Percentiles rank a stretch among this genome's conserved stretches.
These are phyloP conservation scores for Ephydatia muelleri DNA, from an alignment of 37 sponge, comb jelly and placozoan species.

Conservation along the genomic window DNA sequence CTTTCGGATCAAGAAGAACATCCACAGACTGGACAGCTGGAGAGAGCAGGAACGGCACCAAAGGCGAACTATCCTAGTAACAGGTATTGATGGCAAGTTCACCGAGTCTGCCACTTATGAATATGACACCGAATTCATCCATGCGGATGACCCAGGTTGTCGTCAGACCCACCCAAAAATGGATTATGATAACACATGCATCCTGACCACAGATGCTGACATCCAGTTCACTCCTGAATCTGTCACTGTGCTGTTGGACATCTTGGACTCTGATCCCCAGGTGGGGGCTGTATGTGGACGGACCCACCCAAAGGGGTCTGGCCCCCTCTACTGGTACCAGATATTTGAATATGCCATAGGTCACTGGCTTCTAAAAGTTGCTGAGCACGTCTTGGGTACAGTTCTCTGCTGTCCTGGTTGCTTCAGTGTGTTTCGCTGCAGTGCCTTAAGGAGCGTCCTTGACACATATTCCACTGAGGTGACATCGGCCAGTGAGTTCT, in stretches of 20 bases:
- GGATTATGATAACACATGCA: conserved; percentile 71
- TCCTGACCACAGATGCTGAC: conserved; percentile 94
- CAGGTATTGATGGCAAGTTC: too few species aligned
- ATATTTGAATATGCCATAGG: conserved; percentile 87
- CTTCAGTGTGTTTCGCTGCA: conserved; percentile 83
- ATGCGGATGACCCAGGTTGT: too few species aligned
- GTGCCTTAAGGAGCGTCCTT: conserved; percentile 68
- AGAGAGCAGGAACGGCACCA: too few species aligned
- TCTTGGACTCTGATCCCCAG: conserved; percentile 57
- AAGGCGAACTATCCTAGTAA: too few species aligned
- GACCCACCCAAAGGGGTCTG: conserved; percentile 83
- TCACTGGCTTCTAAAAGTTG: conserved; percentile 84
- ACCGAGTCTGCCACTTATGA: too few species aligned
- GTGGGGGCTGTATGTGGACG: conserved; percentile 89
- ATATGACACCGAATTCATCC: too few species aligned
- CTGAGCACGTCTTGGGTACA: conserved; percentile 85
- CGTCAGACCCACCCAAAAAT: too few species aligned
- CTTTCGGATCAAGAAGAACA: conserved; percentile 47
- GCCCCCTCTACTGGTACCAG: conserved; percentile 92
- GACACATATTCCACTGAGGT: conserved; percentile 68
- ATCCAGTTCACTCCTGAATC: conserved; percentile 83
- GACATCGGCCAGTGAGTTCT: conserved; percentile 68
- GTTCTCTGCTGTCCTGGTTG: conserved; percentile 94
- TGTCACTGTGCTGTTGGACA: conserved; percentile 72
- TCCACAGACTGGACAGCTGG: too few species aligned